Conservation (phyloP, 2,797 vertebrate genomes). For the Megalops cyprinoides region DNA sequence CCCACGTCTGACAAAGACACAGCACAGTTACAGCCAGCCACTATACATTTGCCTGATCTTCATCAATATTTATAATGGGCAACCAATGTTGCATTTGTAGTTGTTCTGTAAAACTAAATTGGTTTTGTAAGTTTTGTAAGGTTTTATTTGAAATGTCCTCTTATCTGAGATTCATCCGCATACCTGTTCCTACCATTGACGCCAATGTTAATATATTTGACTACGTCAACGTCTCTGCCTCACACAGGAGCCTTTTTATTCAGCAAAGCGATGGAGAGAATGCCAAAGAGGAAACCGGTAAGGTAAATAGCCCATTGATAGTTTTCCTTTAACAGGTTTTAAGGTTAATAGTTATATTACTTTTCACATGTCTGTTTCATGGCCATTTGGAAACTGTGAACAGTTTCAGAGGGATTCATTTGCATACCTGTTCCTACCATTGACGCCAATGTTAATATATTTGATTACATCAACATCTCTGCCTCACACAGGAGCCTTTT, state of each 20-base stretch:
- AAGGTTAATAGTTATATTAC: background rate
- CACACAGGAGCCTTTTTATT: background rate
- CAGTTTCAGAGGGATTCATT: background rate
- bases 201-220: background rate
- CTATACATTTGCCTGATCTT: background rate
- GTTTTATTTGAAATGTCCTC: too few species aligned
- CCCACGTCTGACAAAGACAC: conserved; percentile 77
- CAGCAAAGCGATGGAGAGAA: background rate
- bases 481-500: background rate
- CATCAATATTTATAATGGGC: too few species aligned
- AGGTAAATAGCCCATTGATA: background rate
- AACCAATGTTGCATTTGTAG: too few species aligned
- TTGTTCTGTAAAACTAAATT: too few species aligned
- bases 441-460: background rate
- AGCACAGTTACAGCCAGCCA: background rate
- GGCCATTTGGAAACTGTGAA: background rate
- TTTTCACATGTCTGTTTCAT: background rate
- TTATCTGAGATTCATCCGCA: background rate
- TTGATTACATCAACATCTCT: background rate
- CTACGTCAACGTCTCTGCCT: background rate
- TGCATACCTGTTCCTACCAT: background rate
- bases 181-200: background rate
- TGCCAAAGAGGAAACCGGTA: background rate
- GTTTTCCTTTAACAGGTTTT: background rate
- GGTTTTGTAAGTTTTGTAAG: background rate